Conservation (phyloP, 2,113 vertebrate species). For the Rhea americana region DNA sequence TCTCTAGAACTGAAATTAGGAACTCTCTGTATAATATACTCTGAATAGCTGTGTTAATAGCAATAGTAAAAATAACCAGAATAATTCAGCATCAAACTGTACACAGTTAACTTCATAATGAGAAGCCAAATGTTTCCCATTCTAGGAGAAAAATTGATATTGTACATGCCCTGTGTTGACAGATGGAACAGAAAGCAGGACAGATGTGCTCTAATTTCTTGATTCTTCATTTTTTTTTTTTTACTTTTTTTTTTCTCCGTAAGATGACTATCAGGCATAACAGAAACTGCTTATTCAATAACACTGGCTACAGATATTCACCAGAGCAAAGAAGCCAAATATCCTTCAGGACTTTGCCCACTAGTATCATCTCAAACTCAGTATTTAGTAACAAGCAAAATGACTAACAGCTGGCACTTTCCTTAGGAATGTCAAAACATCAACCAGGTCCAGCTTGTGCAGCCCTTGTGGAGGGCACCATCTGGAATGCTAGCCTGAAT, state of each 20-base stretch:
- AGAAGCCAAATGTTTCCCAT: slow-evolving; percentile 30
- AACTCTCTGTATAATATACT: not conserved
- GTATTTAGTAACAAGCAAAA: slow-evolving; percentile 7
- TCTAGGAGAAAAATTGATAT: not conserved
- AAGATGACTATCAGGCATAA: not conserved
- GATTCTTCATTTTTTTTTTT: not conserved
- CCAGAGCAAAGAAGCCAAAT: slow-evolving; percentile 25
- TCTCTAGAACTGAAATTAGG: not conserved
- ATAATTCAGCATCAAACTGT: not conserved
- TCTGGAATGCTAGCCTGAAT: slow-evolving; percentile 47
- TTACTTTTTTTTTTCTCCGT: accelerated
- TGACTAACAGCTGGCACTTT: slow-evolving; percentile 48
- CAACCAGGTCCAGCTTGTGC: not conserved
- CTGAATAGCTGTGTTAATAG: not conserved
- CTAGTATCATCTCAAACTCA: not conserved
- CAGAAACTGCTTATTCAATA: slow-evolving; percentile 31
- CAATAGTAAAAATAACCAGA: not conserved
- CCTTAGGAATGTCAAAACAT: slow-evolving; percentile 7
- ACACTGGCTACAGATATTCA: slow-evolving; percentile 6
- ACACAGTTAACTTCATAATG: slow-evolving; percentile 7
- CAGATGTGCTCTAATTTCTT: slow-evolving; percentile 68
- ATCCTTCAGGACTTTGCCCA: slow-evolving; percentile 45
- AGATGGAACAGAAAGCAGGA: slow-evolving; percentile 65
- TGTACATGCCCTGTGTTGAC: slow-evolving; percentile 30
- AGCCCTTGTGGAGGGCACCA: slow-evolving; percentile 19